These are phyloP conservation scores for Hirudo medicinalis DNA, from an alignment of 1,140 invertebrate genomes.

Conservation along the genomic window DNA sequence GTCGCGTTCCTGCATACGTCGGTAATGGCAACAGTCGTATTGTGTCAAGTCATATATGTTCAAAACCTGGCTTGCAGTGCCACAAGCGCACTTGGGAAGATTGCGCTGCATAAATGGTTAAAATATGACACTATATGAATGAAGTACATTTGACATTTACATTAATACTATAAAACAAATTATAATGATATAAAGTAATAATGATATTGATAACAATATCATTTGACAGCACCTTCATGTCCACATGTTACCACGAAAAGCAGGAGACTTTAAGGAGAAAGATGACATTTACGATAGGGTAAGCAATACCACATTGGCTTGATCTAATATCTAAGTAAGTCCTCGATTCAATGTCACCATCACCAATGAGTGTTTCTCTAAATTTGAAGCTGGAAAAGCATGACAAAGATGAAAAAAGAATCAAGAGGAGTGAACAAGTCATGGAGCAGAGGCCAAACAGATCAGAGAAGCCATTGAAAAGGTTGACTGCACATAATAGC, in stretches of 20 bases:
- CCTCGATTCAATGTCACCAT: not conserved
- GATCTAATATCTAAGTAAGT: too few species aligned
- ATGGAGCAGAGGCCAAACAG: conserved; percentile 47
- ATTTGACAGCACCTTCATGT: conserved; percentile 63
- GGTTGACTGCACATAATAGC: not conserved
- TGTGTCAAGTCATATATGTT: too few species aligned
- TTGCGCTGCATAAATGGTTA: too few species aligned
- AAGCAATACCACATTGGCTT: conserved; percentile 5
- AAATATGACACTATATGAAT: too few species aligned
- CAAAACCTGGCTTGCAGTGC: too few species aligned
- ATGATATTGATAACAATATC: not conserved
- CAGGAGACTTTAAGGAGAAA: conserved; percentile 61
- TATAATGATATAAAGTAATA: too few species aligned
- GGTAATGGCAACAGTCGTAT: too few species aligned
- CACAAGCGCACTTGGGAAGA: too few species aligned
- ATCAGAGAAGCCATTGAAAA: conserved; percentile 26
- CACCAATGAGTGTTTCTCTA: not conserved
- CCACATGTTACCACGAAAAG: conserved; percentile 63
- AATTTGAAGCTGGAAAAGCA: conserved; percentile 50
- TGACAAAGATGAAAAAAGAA: conserved; percentile 44
- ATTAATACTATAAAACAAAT: too few species aligned
- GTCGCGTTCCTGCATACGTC: too few species aligned
- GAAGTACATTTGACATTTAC: too few species aligned
- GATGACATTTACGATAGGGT: conserved; percentile 59
- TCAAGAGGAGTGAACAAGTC: conserved; percentile 42